phyloP scores from a whole-genome alignment of 2,113 vertebrate genomes.

The Tenrec ecaudatus region DNA sequence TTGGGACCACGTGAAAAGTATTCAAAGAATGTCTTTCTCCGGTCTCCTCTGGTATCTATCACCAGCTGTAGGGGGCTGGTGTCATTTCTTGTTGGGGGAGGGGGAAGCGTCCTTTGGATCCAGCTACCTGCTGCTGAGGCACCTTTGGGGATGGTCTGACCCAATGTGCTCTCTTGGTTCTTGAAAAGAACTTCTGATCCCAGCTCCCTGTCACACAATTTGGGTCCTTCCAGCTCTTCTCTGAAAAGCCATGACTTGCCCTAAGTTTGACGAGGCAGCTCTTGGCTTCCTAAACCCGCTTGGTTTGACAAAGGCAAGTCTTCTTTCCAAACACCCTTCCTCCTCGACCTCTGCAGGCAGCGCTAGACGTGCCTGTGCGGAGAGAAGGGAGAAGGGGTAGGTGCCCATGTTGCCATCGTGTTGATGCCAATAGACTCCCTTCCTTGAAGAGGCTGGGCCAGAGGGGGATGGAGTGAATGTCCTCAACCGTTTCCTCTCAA shows the following conservation, averaged over 20 bases:
- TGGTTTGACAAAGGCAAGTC: constrained; percentile 20
- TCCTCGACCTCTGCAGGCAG: not conserved
- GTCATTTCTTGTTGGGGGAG: not conserved
- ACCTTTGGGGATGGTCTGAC: not conserved
- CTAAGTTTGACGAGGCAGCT: not conserved
- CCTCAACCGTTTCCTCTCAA: not conserved
- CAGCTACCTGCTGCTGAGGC: constrained; percentile 17
- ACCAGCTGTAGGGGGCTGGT: not conserved
- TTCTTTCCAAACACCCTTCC: not conserved
- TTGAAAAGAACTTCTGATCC: not conserved
- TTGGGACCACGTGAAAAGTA: constrained; percentile 47
- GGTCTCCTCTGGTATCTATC: not conserved
- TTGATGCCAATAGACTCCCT: not conserved
- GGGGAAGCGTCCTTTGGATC: not conserved
- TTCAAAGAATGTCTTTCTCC: constrained; percentile 66
- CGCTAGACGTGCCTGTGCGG: not conserved
- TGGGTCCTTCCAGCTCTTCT: not conserved
- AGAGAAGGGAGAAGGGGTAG: not conserved
- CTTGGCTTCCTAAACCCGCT: not conserved
- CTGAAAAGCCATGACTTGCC: constrained; percentile 18
- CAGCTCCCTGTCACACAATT: not conserved
- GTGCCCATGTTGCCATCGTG: not conserved
- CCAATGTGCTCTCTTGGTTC: not conserved
- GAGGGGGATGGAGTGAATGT: not conserved
- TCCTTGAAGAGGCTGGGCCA: not conserved